phyloP scores from a whole-genome alignment of 2,113 vertebrate genomes.

The Rhea pennata region DNA sequence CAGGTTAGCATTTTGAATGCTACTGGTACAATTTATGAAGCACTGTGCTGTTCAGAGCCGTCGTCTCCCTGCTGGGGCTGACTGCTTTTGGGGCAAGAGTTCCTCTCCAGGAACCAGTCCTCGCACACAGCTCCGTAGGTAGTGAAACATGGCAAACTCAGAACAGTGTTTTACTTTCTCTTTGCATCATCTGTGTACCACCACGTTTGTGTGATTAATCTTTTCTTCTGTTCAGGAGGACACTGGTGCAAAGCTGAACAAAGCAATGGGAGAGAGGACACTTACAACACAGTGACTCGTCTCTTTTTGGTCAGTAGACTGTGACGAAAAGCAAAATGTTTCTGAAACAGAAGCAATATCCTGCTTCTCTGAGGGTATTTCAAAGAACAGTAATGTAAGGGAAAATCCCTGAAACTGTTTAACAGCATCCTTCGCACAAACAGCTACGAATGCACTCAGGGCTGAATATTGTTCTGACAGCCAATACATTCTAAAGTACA shows the following conservation, averaged over 20 bases:
- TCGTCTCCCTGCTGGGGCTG: background rate
- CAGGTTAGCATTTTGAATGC: background rate
- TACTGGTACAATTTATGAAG: background rate
- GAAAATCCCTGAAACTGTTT: background rate
- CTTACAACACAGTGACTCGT: background rate
- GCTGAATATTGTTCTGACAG: background rate
- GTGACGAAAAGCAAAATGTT: slow-evolving; percentile 28
- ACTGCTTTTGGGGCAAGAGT: background rate
- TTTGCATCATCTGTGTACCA: background rate
- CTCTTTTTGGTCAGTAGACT: slow-evolving; percentile 1
- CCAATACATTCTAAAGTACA: background rate
- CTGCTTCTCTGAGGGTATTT: background rate
- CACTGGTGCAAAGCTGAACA: slow-evolving; percentile 2
- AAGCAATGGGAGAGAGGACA: background rate
- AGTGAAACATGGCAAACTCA: background rate
- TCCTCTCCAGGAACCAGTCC: background rate
- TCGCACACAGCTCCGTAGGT: background rate
- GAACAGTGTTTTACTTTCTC: background rate
- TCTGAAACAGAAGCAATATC: background rate
- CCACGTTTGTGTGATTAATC: background rate
- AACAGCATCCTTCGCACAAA: background rate
- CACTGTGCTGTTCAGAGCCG: background rate
- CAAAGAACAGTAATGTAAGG: background rate
- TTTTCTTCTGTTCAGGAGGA: background rate
- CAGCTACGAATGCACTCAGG: background rate